Conservation (phyloP, 2,113 vertebrate genomes). For the Elanus axillaris region DNA sequence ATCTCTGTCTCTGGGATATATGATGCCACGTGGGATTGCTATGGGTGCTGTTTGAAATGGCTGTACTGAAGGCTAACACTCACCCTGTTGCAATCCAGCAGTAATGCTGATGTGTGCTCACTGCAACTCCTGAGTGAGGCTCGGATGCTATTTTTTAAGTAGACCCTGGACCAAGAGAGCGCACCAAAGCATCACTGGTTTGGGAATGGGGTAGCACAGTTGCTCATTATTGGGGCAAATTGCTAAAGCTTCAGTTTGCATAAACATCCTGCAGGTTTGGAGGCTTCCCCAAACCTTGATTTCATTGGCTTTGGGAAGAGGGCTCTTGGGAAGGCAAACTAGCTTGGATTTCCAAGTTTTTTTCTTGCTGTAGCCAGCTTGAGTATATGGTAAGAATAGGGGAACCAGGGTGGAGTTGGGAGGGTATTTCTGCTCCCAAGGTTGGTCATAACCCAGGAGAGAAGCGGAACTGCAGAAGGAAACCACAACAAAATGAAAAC, state of each 20-base stretch:
- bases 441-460: background rate
- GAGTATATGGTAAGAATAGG: background rate
- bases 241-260: conserved; percentile 29
- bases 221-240: background rate
- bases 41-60: background rate
- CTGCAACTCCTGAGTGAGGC: background rate
- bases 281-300: background rate
- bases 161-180: background rate
- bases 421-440: background rate
- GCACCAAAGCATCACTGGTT: background rate
- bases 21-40: background rate
- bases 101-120: background rate
- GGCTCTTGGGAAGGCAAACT: background rate
- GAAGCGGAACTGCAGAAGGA: background rate
- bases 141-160: background rate
- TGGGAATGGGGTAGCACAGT: background rate
- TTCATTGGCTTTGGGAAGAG: background rate
- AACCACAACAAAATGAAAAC: background rate
- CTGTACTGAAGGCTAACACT: background rate
- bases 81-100: accelerated
- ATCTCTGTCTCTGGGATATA: background rate
- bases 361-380: background rate
- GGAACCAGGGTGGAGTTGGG: background rate
- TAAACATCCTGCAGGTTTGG: background rate
- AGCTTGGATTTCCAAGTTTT: background rate